Percentiles rank a stretch among this genome's conserved stretches.
Evolutionary conservation across 1,140 invertebrate species (phyloP).

Genomic region (Apis cerana): DNA sequence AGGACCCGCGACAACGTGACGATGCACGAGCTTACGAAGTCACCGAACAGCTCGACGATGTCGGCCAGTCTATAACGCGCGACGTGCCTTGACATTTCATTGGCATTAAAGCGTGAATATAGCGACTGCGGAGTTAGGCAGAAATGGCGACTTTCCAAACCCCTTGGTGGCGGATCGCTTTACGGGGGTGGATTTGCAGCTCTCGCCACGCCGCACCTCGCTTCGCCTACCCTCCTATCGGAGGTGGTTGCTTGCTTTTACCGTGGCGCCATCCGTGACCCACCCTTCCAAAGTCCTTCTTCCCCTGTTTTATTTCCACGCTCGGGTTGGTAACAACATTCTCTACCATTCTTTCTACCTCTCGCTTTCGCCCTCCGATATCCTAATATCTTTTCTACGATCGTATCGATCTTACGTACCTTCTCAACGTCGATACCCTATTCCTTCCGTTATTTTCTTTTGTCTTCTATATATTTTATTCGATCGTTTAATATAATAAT

Average conservation of each 20-base stretch:
- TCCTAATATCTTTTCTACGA: not conserved
- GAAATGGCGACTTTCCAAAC: conserved; percentile 77
- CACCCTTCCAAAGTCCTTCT: conserved; percentile 20
- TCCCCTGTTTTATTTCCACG: conserved; percentile 1
- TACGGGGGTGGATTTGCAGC: conserved; percentile 63
- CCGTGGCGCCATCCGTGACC: conserved; percentile 68
- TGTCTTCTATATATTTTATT: no score
- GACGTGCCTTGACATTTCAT: conserved; percentile 73
- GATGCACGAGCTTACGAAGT: conserved; percentile 48
- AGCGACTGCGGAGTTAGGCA: conserved; percentile 71
- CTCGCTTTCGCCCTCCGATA: no score
- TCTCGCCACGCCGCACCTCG: conserved; percentile 28
- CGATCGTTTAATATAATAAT: no score
- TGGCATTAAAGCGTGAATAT: conserved; percentile 67
- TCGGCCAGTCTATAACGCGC: conserved; percentile 64
- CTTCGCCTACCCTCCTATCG: conserved; percentile 30
- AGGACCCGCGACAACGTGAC: conserved; percentile 46
- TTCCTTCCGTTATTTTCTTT: no score
- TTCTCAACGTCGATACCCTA: no score
- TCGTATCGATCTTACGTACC: no score
- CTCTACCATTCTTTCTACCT: conserved; percentile 4
- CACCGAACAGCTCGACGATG: conserved; percentile 51
- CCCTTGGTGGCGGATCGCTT: conserved; percentile 54
- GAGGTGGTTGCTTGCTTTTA: conserved; percentile 48
- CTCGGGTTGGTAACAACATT: conserved; percentile 36